These are phyloP conservation scores for Xestia c-nigrum DNA, from an alignment of 2,888 invertebrate species.

Conservation along the genomic window DNA sequence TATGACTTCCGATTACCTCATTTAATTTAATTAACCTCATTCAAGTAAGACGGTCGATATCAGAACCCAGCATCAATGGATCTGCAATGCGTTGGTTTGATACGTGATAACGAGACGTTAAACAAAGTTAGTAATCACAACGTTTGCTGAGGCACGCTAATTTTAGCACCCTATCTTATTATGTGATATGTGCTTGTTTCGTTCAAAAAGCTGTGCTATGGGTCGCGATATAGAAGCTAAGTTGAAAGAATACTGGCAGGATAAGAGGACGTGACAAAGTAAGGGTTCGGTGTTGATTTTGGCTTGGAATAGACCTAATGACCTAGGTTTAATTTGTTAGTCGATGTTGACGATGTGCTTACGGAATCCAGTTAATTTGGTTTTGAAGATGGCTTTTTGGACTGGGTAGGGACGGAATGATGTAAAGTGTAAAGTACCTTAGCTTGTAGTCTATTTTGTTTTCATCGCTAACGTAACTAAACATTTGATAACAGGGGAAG, in stretches of 20 bases:
- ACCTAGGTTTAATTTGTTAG: not conserved
- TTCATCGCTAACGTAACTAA: not conserved
- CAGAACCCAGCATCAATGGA: conserved; percentile 3
- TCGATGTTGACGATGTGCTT: not conserved
- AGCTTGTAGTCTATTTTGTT: conserved; percentile 8
- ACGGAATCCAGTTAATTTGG: no score
- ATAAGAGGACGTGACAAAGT: not conserved
- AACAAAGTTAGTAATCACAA: conserved; percentile 32
- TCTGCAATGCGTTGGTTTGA: conserved; percentile 6
- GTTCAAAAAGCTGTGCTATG: conserved; percentile 8
- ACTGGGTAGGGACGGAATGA: not conserved
- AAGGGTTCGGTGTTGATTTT: not conserved
- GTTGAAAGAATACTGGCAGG: not conserved
- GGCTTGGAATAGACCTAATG: not conserved
- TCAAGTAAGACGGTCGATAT: not conserved
- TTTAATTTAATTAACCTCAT: conserved; percentile 20
- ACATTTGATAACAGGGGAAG: conserved; percentile 12
- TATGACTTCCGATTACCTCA: conserved; percentile 4
- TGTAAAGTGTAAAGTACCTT: not conserved
- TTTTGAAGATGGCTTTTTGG: not conserved
- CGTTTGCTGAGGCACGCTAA: conserved; percentile 34
- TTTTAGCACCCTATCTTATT: conserved; percentile 41
- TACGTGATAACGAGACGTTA: conserved; percentile 24
- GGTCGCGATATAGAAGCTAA: conserved; percentile 8
- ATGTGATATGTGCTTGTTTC: conserved; percentile 1